phyloP scores from a whole-genome alignment of 2,113 vertebrate genomes.

The Cygnus buccinator region DNA sequence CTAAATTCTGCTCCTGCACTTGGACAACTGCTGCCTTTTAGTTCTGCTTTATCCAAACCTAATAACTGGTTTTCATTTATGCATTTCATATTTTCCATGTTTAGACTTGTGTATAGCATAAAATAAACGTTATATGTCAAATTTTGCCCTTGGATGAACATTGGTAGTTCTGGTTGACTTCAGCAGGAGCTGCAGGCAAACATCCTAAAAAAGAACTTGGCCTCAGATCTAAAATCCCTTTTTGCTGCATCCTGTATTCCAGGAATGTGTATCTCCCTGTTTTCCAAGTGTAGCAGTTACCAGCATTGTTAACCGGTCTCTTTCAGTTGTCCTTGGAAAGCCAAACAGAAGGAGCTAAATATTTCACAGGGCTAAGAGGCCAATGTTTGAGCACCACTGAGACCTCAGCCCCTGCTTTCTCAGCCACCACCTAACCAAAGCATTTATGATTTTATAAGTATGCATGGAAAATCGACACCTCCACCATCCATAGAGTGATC shows the following conservation, averaged over 20 bases:
- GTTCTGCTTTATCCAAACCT: neutral
- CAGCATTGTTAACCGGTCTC: neutral
- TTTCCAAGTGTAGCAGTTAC: neutral
- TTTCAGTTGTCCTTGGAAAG: conserved; percentile 2
- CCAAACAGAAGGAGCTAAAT: neutral
- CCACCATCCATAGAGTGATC: neutral
- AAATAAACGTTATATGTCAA: conserved; percentile 37
- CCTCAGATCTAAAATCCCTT: neutral
- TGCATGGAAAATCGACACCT: neutral
- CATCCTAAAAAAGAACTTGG: conserved; percentile 23
- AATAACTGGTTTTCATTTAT: neutral
- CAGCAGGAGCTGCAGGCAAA: conserved; percentile 17
- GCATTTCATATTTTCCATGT: neutral
- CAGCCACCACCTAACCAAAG: neutral
- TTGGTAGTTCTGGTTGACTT: conserved; percentile 22
- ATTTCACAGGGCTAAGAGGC: neutral
- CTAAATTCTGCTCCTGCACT: neutral
- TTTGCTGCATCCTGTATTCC: neutral
- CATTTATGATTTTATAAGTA: neutral
- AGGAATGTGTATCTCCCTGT: neutral
- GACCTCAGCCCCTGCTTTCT: neutral
- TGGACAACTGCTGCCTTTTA: neutral
- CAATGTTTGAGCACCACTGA: neutral
- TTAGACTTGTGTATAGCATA: neutral
- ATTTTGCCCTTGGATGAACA: conserved; percentile 21